Percentiles rank a stretch among this genome's conserved stretches.
These are phyloP conservation scores for Peromyscus eremicus DNA, from an alignment of 2,797 vertebrate species.

Conservation along the genomic window DNA sequence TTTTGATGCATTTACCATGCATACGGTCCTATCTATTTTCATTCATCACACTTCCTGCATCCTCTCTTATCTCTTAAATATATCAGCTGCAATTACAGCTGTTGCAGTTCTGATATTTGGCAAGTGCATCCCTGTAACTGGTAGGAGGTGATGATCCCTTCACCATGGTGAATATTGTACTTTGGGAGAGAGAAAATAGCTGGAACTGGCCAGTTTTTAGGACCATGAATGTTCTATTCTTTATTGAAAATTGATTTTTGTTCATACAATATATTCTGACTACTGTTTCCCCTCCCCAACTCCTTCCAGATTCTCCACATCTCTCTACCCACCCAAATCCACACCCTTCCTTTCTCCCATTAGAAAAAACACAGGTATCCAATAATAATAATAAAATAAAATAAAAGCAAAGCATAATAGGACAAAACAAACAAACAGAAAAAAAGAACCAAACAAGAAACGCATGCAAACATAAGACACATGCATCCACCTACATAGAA, in stretches of 20 bases:
- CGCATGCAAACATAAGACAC: no score
- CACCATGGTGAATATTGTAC: not conserved
- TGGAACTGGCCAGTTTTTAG: not conserved
- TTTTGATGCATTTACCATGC: not conserved
- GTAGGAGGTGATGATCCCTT: not conserved
- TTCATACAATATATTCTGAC: not conserved
- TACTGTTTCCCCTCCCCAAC: no score
- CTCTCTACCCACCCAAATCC: not conserved
- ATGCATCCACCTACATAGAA: not conserved
- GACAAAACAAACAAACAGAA: not conserved
- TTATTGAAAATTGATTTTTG: not conserved
- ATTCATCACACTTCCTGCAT: not conserved
- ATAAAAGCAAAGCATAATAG: not conserved
- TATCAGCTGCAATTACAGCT: not conserved
- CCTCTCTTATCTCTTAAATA: not conserved
- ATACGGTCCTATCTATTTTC: not conserved
- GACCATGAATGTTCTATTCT: not conserved
- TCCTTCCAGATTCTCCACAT: not conserved
- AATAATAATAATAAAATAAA: not conserved
- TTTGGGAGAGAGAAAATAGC: not conserved
- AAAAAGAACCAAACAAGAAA: not conserved
- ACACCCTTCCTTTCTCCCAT: not conserved
- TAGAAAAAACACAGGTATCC: not conserved
- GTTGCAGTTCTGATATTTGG: not conserved
- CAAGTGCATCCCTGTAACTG: not conserved